A percentile compares a stretch with the other conserved stretches of the same genome.
Evolutionary conservation across 2,797 vertebrate genomes (phyloP).

Genomic region (Scarus forsteni): DNA sequence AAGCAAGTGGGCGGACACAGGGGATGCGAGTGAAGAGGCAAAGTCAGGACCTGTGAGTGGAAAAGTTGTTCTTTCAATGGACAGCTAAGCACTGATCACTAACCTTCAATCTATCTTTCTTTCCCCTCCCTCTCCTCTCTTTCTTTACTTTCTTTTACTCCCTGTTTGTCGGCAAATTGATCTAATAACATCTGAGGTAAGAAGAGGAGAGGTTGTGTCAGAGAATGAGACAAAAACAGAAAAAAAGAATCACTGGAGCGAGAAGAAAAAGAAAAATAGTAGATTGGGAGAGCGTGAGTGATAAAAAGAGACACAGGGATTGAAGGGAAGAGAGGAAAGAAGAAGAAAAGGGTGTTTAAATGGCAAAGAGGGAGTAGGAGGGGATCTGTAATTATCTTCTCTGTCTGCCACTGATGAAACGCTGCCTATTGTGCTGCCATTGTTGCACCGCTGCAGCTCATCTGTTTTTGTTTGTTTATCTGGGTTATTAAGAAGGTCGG

Average conservation of each 20-base stretch:
- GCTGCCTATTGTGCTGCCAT: conserved; percentile 64
- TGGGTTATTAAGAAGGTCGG: conserved; percentile 71
- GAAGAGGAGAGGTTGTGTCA: conserved; percentile 29
- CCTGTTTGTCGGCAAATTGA: conserved; percentile 41
- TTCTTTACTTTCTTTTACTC: conserved; percentile 1
- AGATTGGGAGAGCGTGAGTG: conserved; percentile 7
- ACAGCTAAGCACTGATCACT: conserved; percentile 56
- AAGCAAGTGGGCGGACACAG: conserved; percentile 30
- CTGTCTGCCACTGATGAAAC: conserved; percentile 74
- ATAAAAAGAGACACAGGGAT: conserved; percentile 30
- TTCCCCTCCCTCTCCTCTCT: conserved; percentile 8
- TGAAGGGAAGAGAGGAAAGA: conserved; percentile 38
- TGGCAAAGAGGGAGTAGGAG: conserved; percentile 66
- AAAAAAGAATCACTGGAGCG: conserved; percentile 35
- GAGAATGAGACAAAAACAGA: conserved; percentile 36
- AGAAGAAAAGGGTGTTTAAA: conserved; percentile 63
- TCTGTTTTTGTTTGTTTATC: conserved; percentile 73
- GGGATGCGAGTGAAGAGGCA: conserved; percentile 42
- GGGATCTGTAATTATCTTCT: conserved; percentile 73
- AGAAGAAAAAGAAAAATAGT: conserved; percentile 16
- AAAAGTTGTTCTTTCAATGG: conserved; percentile 43
- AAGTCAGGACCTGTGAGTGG: conserved; percentile 34
- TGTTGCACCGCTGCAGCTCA: conserved; percentile 64
- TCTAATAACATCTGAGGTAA: conserved; percentile 49
- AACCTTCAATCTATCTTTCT: conserved; percentile 8